Conservation (phyloP, 23 tunicate genomes). For the Styela plicata region DNA sequence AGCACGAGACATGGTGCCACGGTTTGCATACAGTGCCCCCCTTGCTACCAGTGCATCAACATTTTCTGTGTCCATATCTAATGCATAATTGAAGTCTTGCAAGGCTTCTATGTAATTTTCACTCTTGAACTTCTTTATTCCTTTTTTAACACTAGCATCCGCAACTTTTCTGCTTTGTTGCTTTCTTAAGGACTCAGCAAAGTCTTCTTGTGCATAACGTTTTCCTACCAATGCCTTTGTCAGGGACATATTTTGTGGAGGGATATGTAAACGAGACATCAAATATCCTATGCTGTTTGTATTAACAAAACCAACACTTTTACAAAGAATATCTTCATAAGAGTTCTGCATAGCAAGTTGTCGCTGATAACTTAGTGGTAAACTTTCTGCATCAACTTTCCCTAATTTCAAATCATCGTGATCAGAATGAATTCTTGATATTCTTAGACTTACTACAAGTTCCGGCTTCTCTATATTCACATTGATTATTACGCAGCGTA, state of each 20-base stretch:
- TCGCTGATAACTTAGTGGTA: constrained; percentile 66
- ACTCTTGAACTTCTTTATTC: constrained; percentile 55
- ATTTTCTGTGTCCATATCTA: constrained; percentile 77
- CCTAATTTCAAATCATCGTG: constrained; percentile 25
- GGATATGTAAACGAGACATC: constrained; percentile 20
- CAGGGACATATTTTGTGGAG: constrained; percentile 25
- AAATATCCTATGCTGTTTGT: constrained; percentile 55
- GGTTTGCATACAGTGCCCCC: constrained; percentile 91
- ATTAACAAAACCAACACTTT: constrained; percentile 68
- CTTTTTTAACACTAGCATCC: constrained; percentile 55
- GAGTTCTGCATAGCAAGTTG: constrained; percentile 18
- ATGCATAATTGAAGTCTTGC: constrained; percentile 78
- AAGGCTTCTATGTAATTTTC: constrained; percentile 63
- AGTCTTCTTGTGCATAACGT: constrained; percentile 34
- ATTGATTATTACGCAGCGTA: constrained; percentile 45
- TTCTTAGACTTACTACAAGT: not conserved
- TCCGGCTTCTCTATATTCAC: constrained; percentile 30
- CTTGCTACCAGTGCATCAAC: constrained; percentile 95
- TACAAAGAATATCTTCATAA: constrained; percentile 45
- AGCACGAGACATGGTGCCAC: constrained; percentile 60
- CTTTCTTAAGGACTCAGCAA: constrained; percentile 60
- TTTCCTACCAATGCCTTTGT: constrained; percentile 29
- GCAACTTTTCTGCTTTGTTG: constrained; percentile 73
- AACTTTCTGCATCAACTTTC: constrained; percentile 48
- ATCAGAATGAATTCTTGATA: not conserved